These are phyloP conservation scores for Eutrigla gurnardus DNA, from an alignment of 2,797 vertebrate genomes.

Conservation along the genomic window DNA sequence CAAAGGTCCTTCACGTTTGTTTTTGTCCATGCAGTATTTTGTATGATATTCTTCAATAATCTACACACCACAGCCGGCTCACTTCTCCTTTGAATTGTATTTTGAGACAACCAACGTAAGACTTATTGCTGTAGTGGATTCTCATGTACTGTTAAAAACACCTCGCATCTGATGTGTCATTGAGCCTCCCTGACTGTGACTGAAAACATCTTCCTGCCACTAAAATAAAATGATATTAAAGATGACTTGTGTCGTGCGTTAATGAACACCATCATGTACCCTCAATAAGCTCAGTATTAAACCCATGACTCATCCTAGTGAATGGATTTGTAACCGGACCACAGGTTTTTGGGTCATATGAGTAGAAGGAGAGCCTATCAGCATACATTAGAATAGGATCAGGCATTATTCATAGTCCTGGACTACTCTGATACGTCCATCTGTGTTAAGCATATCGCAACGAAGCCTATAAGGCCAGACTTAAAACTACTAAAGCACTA, in stretches of 20 bases:
- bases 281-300: neutral
- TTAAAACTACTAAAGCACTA: too few relatives aligned
- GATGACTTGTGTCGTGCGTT: neutral
- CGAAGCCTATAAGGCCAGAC: too few relatives aligned
- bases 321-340: neutral
- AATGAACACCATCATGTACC: neutral
- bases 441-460: too few relatives aligned
- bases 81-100: neutral
- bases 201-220: constrained; percentile 6
- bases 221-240: constrained; percentile 36
- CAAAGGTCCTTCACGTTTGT: neutral
- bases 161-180: neutral
- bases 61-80: neutral
- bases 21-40: neutral
- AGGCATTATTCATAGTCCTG: too few relatives aligned
- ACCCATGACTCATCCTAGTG: neutral
- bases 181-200: constrained; percentile 3
- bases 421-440: too few relatives aligned
- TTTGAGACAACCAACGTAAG: neutral
- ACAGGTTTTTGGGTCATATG: too few relatives aligned
- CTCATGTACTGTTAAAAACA: constrained; percentile 10
- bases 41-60: neutral
- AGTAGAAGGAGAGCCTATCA: too few relatives aligned
- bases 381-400: too few relatives aligned
- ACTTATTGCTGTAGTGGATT: neutral